These are phyloP conservation scores for Hydra vulgaris DNA, from an alignment of 30 jellyfish, hydroid and myxozoan genomes.

Conservation along the genomic window DNA sequence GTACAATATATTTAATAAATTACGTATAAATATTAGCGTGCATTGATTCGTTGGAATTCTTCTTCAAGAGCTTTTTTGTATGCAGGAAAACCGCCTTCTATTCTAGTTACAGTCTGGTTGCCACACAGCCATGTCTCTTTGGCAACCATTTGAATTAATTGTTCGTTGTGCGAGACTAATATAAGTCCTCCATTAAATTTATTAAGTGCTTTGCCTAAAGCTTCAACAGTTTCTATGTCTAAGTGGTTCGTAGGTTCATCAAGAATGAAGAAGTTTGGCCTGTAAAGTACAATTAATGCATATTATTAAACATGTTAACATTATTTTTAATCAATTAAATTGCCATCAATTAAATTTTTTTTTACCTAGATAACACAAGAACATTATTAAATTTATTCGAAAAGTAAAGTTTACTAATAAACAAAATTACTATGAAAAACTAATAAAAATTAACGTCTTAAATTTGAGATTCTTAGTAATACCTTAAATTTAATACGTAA, in stretches of 20 bases:
- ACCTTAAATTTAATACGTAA: too few relatives aligned
- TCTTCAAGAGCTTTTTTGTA: slow-evolving; percentile 85
- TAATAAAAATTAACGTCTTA: too few relatives aligned
- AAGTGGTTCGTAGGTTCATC: slow-evolving; percentile 96
- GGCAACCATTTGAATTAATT: slow-evolving; percentile 86
- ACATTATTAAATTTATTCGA: too few relatives aligned
- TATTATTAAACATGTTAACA: too few relatives aligned
- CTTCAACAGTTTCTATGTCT: slow-evolving; percentile 96
- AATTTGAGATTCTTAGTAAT: too few relatives aligned
- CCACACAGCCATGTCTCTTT: slow-evolving; percentile 94
- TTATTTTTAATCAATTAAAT: too few relatives aligned
- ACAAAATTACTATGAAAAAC: too few relatives aligned
- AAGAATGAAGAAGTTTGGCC: slow-evolving; percentile 92
- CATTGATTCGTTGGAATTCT: slow-evolving; percentile 62
- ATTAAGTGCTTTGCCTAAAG: slow-evolving; percentile 89
- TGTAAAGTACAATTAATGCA: slow-evolving; percentile 11
- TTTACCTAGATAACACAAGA: too few relatives aligned
- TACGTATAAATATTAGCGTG: background rate
- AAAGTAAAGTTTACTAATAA: too few relatives aligned
- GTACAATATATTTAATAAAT: background rate
- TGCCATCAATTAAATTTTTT: too few relatives aligned
- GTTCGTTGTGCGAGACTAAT: slow-evolving; percentile 91
- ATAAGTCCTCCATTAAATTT: slow-evolving; percentile 90
- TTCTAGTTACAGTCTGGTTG: slow-evolving; percentile 56
- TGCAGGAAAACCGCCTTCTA: slow-evolving; percentile 92